A percentile compares a stretch with the other conserved stretches of the same genome.
Evolutionary conservation across 2,888 invertebrate genomes (phyloP).

Genomic region (Schizaphis graminum): DNA sequence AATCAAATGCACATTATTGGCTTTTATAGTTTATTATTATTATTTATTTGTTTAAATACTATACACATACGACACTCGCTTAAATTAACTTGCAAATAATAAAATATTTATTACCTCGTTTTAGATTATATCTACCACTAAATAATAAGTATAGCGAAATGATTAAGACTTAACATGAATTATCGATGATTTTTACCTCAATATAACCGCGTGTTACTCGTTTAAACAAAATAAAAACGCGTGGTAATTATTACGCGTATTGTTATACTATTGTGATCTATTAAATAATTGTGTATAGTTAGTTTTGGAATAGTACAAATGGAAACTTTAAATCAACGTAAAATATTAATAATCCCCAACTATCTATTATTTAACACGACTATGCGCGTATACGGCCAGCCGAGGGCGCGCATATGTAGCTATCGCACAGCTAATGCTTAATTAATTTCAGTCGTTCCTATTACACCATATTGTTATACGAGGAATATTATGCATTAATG

Average conservation of each 20-base stretch:
- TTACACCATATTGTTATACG: neutral
- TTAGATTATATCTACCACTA: neutral
- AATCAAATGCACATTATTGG: neutral
- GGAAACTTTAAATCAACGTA: neutral
- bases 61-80: neutral
- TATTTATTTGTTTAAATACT: neutral
- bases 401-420: neutral
- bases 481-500: neutral
- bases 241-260: neutral
- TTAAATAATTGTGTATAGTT: neutral
- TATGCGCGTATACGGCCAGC: neutral
- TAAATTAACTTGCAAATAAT: neutral
- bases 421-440: neutral
- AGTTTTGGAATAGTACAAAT: neutral
- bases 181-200: neutral
- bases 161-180: neutral
- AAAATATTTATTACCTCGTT: neutral
- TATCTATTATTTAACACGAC: neutral
- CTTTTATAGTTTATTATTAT: neutral
- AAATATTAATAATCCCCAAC: neutral
- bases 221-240: neutral
- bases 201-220: neutral
- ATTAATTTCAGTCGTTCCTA: neutral
- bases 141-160: neutral
- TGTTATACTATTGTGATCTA: neutral